Evolutionary conservation across 2,888 invertebrate genomes (phyloP).

Genomic region (Polylopha cassiicola): DNA sequence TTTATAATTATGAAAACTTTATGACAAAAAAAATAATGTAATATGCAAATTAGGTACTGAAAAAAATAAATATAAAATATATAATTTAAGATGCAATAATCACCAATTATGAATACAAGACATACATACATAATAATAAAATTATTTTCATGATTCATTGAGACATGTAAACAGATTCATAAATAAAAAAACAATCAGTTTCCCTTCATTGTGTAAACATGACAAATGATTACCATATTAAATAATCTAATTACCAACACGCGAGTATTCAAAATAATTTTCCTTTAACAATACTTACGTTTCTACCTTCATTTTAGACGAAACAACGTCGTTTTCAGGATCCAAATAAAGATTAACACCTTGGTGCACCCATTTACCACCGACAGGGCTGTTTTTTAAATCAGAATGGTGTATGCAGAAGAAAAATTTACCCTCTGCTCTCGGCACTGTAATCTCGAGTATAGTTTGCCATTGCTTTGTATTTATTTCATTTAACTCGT

Average conservation of each 20-base stretch:
- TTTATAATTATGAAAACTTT: too few relatives aligned
- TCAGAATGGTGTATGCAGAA: conserved; percentile 53
- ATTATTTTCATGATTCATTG: too few relatives aligned
- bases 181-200: too few relatives aligned
- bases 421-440: conserved; percentile 44
- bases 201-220: too few relatives aligned
- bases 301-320: conserved; percentile 11
- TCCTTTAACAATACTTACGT: conserved; percentile 8
- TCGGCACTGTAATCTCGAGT: conserved; percentile 50
- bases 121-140: too few relatives aligned
- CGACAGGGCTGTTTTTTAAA: conserved; percentile 42
- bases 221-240: background rate
- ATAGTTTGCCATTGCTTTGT: conserved; percentile 46
- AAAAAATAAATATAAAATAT: too few relatives aligned
- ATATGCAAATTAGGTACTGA: too few relatives aligned
- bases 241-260: conserved; percentile 12
- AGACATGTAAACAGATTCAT: too few relatives aligned
- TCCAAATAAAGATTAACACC: conserved; percentile 63
- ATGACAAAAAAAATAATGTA: too few relatives aligned
- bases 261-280: background rate
- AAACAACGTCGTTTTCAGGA: conserved; percentile 35
- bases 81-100: too few relatives aligned
- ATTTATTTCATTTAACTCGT: conserved; percentile 56
- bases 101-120: too few relatives aligned
- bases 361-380: conserved; percentile 72